Conservation (phyloP, 2,113 vertebrate species). For the Stercorarius parasiticus region DNA sequence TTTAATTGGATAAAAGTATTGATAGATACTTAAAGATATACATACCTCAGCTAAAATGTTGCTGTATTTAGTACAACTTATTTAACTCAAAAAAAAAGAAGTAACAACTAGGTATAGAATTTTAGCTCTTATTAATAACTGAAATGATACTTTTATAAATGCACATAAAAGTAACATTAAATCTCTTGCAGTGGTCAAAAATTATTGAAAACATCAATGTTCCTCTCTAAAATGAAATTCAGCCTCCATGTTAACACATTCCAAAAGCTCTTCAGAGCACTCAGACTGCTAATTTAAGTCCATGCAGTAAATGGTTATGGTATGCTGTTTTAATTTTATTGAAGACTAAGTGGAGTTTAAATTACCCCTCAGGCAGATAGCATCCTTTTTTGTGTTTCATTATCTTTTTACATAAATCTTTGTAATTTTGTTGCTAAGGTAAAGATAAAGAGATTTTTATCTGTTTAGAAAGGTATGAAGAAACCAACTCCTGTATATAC, state of each 20-base stretch:
- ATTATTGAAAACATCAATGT: background rate
- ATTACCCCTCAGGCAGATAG: background rate
- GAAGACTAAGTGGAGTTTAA: constrained; percentile 14
- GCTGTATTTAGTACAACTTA: background rate
- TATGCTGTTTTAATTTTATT: constrained; percentile 18
- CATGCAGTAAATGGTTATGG: constrained; percentile 6
- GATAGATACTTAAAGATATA: background rate
- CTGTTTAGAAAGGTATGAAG: background rate
- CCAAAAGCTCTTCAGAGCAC: background rate
- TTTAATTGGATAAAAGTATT: background rate
- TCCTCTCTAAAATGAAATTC: background rate
- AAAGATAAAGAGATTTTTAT: background rate
- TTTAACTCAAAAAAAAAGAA: background rate
- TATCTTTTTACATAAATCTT: background rate
- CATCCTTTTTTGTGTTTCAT: background rate
- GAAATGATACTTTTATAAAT: background rate
- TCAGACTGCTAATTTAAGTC: constrained; percentile 26
- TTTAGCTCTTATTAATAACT: background rate
- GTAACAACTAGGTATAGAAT: background rate
- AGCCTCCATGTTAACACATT: background rate
- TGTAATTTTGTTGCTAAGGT: background rate
- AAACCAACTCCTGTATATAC: background rate
- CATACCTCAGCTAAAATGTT: background rate
- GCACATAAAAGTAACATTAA: background rate
- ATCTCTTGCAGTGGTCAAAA: background rate